phyloP scores from a whole-genome alignment of 2,113 vertebrate genomes.

The Sciurus niger region DNA sequence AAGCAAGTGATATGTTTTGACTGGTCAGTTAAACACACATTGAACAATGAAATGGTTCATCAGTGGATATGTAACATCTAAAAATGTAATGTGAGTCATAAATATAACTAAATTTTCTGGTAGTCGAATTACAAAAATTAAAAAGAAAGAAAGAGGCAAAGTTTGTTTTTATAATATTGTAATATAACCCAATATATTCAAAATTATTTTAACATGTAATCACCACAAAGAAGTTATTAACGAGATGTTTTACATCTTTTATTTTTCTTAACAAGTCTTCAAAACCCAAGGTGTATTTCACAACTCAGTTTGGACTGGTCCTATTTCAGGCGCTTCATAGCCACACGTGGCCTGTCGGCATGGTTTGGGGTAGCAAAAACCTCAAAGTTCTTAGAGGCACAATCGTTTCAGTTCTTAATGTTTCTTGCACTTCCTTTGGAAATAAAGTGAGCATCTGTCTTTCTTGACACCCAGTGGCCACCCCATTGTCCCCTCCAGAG shows the following conservation, averaged over 20 bases:
- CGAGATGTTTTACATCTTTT: background rate
- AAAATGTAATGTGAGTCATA: background rate
- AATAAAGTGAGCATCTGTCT: background rate
- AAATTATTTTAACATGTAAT: conserved; percentile 42
- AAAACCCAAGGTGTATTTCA: background rate
- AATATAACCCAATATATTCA: background rate
- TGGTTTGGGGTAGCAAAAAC: background rate
- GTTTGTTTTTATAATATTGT: background rate
- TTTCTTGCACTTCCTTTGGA: background rate
- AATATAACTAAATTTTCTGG: conserved; percentile 40
- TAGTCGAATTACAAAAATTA: background rate
- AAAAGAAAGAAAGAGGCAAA: background rate
- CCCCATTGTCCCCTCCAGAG: background rate
- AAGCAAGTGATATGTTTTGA: background rate
- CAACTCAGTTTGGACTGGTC: background rate
- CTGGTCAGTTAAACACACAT: background rate
- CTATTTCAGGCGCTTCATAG: background rate
- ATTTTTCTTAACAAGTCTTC: conserved; percentile 35
- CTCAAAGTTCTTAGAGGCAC: background rate
- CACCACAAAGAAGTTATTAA: background rate
- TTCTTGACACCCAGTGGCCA: background rate
- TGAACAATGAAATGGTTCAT: background rate
- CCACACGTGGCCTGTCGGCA: background rate
- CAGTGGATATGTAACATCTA: background rate
- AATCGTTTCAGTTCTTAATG: background rate